phyloP scores from a whole-genome alignment of 92 coral and sea anemone genomes.

The Ricordea florida region DNA sequence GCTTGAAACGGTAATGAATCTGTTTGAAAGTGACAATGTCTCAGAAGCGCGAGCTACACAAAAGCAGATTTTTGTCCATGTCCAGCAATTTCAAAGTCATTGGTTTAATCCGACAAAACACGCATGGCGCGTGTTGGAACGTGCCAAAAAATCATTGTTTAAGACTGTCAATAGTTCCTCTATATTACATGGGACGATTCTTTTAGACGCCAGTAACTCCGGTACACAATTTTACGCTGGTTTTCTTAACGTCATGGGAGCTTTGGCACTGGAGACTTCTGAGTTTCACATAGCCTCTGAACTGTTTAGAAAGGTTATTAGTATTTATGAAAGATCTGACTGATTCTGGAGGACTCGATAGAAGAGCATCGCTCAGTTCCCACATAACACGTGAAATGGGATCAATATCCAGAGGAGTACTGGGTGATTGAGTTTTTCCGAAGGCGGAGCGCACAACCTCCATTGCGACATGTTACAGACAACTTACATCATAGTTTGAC shows the following conservation, averaged over 20 bases:
- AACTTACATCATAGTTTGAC: no score
- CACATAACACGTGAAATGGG: constrained; percentile 15
- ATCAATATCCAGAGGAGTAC: no score
- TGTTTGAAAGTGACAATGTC: neutral
- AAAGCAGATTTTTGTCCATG: neutral
- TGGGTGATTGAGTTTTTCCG: no score
- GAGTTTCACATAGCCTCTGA: neutral
- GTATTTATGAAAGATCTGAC: neutral
- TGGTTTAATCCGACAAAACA: neutral
- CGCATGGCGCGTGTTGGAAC: neutral
- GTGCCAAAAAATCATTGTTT: neutral
- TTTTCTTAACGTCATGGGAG: neutral
- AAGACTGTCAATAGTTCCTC: neutral
- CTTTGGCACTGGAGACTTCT: neutral
- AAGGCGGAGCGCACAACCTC: no score
- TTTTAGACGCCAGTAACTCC: neutral
- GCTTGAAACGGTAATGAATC: neutral
- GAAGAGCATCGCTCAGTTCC: constrained; percentile 42
- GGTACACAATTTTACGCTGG: neutral
- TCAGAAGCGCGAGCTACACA: neutral
- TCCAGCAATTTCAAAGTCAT: neutral
- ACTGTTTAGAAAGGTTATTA: neutral
- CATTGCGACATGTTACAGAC: no score
- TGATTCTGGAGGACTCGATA: constrained; percentile 21
- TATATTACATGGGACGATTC: neutral